Evolutionary conservation across 2,888 invertebrate species (phyloP).

Genomic region (Acanthococcus lagerstroemiae): DNA sequence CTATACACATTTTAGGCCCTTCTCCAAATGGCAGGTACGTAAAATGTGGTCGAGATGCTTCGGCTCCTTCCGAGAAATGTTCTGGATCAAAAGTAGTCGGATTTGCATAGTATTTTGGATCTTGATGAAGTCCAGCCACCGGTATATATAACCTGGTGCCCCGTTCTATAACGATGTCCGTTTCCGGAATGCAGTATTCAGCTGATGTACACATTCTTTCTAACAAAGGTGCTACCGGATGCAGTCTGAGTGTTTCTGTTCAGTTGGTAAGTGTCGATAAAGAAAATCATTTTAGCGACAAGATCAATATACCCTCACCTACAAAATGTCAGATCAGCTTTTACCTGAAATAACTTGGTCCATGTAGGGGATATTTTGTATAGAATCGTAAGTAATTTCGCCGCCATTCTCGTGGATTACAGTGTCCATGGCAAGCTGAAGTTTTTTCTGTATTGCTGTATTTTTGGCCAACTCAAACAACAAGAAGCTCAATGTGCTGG

Average conservation of each 20-base stretch:
- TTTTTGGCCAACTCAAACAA: constrained; percentile 20
- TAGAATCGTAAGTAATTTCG: constrained; percentile 8
- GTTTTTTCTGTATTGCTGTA: constrained; percentile 10
- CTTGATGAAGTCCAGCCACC: constrained; percentile 23
- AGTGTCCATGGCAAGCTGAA: constrained; percentile 2
- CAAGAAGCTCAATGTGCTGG: not conserved
- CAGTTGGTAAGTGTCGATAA: too few species aligned
- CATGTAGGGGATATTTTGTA: constrained; percentile 25
- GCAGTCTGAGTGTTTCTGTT: constrained; percentile 26
- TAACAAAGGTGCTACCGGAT: constrained; percentile 20
- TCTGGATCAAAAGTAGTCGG: constrained; percentile 32
- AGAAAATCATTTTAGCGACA: too few species aligned
- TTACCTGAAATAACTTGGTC: constrained; percentile 28
- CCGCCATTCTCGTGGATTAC: not conserved
- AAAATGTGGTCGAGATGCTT: constrained; percentile 28
- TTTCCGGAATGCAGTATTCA: constrained; percentile 15
- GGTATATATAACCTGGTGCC: constrained; percentile 28
- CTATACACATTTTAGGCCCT: constrained; percentile 32
- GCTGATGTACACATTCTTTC: constrained; percentile 16
- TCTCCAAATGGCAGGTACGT: constrained; percentile 31
- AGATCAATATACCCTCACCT: too few species aligned
- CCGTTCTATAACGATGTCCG: constrained; percentile 14
- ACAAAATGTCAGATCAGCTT: too few species aligned
- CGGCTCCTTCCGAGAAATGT: constrained; percentile 29
- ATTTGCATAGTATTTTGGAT: constrained; percentile 25